Base-by-base conservation (phyloP, 1,140 invertebrate genomes). In the Micrasema longulum region DNA sequence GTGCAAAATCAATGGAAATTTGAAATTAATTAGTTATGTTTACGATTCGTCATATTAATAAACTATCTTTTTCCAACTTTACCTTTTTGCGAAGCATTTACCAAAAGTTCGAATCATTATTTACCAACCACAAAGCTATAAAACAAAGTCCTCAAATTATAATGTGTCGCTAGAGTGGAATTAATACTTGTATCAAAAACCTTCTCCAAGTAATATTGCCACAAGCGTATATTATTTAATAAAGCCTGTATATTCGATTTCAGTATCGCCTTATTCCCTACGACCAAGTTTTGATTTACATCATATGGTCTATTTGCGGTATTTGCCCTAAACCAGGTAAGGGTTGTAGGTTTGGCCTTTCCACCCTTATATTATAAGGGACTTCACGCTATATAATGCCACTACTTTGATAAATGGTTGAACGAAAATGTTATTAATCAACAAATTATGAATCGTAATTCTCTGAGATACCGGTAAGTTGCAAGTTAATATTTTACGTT, bases 251-350 rank as follows among this genome's bases (percentile, higher is more conserved):
- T 45, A 64, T 64, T 64, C 23, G 43, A 52, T 66, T 66, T 66
- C 45, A 66, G 22, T 43, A 31, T 31, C 35, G 16, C 48, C 16
- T 66, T 66, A 66, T 66, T 66, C 60, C 16, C 18, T 60, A 11
- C 22, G 14, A 45, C 36, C 60, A 43, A 66, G 47, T 66, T 66
- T 66, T 66, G 64, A 66, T 66, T 66, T 66, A 66, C 45, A 23
- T 52, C 48, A 52, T 66, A 66, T 20, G 64, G 64, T 38, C 26
- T 52, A 66, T 66, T 66, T 66, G 64, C 47, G 64, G 64, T 53
- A 14, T 66, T 66, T 66, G 50, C 64, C 60, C 47, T 66, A 20
- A 47, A 52, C 6, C 35, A 66, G 64, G 64, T 66, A 50, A 53
- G 31, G 64, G 64, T 47, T 47, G 22, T 20, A 45, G 26, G 43